These are phyloP conservation scores for Chironomus tentans DNA, from an alignment of 2,888 invertebrate species.

Conservation along the genomic window DNA sequence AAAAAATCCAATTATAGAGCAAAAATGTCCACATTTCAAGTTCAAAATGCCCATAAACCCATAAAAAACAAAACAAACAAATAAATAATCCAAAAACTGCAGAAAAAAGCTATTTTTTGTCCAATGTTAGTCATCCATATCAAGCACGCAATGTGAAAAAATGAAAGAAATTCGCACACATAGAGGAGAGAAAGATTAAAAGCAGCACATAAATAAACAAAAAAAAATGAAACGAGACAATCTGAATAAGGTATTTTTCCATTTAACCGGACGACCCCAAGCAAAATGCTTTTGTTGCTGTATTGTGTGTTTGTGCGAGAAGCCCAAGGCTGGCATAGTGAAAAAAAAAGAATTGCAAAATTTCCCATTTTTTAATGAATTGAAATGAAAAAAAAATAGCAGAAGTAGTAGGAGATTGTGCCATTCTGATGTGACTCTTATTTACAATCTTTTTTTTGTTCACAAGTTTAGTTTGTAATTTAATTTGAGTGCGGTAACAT, in stretches of 20 bases:
- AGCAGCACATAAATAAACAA: background rate
- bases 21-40: too few relatives aligned
- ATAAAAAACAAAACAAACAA: too few relatives aligned
- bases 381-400: background rate
- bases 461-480: conserved; percentile 18
- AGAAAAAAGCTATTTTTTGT: background rate
- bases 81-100: too few relatives aligned
- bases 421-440: conserved; percentile 9
- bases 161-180: background rate
- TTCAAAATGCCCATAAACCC: too few relatives aligned
- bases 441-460: background rate
- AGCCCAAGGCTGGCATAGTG: background rate
- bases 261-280: conserved; percentile 5
- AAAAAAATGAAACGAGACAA: background rate
- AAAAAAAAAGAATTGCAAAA: conserved; percentile 15
- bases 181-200: background rate
- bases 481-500: conserved; percentile 22
- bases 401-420: conserved; percentile 23
- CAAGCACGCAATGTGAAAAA: background rate
- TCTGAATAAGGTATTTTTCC: conserved; percentile 3
- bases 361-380: conserved; percentile 15
- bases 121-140: background rate
- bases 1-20: too few relatives aligned
- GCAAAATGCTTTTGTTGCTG: background rate
- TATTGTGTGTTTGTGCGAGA: too few relatives aligned